A percentile compares a stretch with the other conserved stretches of the same genome.
These are phyloP conservation scores for Selenia dentaria DNA, from an alignment of 2,888 invertebrate genomes.

Conservation along the genomic window DNA sequence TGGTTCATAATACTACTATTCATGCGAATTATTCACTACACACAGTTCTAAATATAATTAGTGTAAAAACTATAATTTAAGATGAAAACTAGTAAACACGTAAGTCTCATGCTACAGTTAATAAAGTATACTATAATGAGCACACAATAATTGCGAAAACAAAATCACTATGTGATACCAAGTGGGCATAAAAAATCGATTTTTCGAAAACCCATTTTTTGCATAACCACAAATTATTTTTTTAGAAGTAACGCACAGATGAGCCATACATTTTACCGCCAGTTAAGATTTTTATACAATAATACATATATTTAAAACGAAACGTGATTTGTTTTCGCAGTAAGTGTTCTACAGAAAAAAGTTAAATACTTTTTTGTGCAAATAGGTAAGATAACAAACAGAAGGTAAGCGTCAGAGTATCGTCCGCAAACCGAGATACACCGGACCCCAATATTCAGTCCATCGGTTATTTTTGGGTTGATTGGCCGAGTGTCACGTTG, in stretches of 20 bases:
- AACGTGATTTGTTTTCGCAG: slow-evolving; percentile 10
- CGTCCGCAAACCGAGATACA: neutral
- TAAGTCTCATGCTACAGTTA: slow-evolving; percentile 5
- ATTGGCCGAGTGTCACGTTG: neutral
- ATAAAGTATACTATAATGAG: slow-evolving; percentile 2
- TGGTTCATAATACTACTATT: no score
- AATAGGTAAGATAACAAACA: slow-evolving; percentile 3
- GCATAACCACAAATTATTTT: no score
- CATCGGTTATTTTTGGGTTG: neutral
- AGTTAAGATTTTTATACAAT: neutral
- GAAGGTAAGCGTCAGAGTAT: slow-evolving; percentile 22
- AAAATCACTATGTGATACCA: no score
- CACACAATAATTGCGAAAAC: slow-evolving; percentile 14
- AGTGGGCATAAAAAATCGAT: no score
- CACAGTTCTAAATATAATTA: neutral
- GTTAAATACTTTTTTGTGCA: slow-evolving; percentile 31
- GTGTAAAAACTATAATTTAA: neutral
- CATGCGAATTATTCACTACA: slow-evolving; percentile 12
- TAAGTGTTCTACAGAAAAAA: slow-evolving; percentile 6
- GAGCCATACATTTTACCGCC: no score
- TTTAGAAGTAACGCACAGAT: no score
- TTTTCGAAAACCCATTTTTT: no score
- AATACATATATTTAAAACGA: neutral
- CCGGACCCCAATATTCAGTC: no score
- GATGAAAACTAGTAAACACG: neutral